Conservation (phyloP, 2,888 invertebrate species). For the Chaitophorus viminalis region DNA sequence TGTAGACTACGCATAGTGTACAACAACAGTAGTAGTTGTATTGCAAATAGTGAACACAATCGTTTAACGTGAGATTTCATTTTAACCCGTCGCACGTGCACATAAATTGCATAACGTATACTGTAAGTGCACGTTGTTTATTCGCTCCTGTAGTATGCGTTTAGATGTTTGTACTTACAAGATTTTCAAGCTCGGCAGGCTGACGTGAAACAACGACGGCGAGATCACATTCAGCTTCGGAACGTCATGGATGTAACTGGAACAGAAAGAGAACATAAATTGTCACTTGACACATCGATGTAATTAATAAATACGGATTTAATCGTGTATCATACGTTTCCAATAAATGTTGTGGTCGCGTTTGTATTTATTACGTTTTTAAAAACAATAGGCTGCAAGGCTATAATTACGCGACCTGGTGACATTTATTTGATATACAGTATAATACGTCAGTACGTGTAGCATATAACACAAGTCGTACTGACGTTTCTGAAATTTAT, state of each 20-base stretch:
- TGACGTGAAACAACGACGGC: constrained; percentile 19
- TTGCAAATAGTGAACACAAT: background rate
- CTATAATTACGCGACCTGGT: background rate
- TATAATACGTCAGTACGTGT: no score
- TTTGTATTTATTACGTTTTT: background rate
- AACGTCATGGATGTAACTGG: constrained; percentile 19
- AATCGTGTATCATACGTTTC: background rate
- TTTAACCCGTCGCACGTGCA: background rate
- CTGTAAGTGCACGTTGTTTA: background rate
- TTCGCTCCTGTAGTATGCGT: background rate
- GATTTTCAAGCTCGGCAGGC: constrained; percentile 32
- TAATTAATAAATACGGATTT: background rate
- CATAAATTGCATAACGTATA: background rate
- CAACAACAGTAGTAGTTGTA: background rate
- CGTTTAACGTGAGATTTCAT: background rate
- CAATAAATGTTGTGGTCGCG: background rate
- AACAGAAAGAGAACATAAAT: constrained; percentile 21
- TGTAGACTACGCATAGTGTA: no score
- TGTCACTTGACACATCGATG: background rate
- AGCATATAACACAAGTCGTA: background rate
- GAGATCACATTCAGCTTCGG: constrained; percentile 42
- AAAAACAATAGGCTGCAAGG: background rate
- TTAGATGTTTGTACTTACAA: constrained; percentile 22
- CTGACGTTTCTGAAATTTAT: background rate
- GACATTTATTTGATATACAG: background rate